Conservation (phyloP, 2,113 vertebrate genomes). For the Heterotilapia buettikoferi region DNA sequence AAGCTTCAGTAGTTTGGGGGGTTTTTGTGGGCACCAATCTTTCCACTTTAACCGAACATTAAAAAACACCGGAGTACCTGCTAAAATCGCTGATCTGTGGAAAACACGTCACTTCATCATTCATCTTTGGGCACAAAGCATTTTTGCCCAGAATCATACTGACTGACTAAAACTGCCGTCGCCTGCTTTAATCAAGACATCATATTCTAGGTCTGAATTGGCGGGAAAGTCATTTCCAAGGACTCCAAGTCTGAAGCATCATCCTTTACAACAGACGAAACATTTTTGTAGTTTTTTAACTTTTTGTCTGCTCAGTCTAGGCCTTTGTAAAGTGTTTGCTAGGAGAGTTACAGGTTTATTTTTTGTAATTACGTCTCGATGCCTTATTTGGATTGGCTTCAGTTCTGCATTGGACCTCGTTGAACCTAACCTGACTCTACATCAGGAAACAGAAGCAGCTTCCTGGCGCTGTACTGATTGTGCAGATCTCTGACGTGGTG, state of each 20-base stretch:
- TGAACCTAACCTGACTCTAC: neutral
- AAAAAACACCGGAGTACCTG: neutral
- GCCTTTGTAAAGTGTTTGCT: slow-evolving; percentile 50
- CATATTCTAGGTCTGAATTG: neutral
- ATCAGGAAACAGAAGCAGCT: neutral
- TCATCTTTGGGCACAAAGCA: neutral
- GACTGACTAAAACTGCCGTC: neutral
- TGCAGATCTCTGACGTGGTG: neutral
- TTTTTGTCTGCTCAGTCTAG: neutral
- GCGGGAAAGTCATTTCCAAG: neutral
- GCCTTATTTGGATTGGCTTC: slow-evolving; percentile 44
- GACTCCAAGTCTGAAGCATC: neutral
- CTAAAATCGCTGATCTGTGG: neutral
- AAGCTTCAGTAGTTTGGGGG: rapidly evolving
- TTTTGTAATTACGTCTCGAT: slow-evolving; percentile 41
- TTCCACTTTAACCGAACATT: neutral
- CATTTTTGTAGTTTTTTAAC: slow-evolving; percentile 37
- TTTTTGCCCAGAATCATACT: neutral
- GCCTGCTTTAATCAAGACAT: neutral
- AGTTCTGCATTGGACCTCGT: neutral
- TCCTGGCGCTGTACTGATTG: neutral
- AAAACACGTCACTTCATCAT: neutral
- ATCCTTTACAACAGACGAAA: neutral
- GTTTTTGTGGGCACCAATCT: neutral
- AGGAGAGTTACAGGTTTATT: slow-evolving; percentile 37